Evolutionary conservation across 1,140 invertebrate species (phyloP).

Genomic region (Euwallacea fornicatus): DNA sequence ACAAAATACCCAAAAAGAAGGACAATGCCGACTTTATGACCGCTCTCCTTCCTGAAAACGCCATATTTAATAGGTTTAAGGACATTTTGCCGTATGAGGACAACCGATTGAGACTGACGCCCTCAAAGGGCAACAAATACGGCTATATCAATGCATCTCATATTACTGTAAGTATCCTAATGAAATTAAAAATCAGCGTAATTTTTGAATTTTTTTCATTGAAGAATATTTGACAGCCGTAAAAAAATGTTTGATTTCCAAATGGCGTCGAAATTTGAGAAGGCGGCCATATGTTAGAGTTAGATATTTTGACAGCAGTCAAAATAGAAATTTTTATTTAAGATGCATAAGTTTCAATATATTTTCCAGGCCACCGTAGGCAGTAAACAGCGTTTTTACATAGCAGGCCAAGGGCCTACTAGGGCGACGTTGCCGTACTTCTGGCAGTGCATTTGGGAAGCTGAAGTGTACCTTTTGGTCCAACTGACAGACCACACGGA

Average conservation of each 20-base stretch:
- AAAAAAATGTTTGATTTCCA: no score
- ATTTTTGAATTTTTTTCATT: no score
- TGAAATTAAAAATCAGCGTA: not conserved
- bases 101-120: conserved; percentile 76
- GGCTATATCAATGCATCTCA: conserved; percentile 92
- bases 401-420: conserved; percentile 77
- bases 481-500: conserved; percentile 73
- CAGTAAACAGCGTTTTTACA: conserved; percentile 77
- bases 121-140: conserved; percentile 75
- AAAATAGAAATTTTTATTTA: no score
- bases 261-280: no score
- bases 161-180: conserved; percentile 63
- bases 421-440: conserved; percentile 65
- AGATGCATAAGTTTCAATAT: no score
- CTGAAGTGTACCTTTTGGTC: conserved; percentile 76
- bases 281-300: no score
- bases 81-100: conserved; percentile 88
- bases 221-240: not conserved
- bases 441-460: conserved; percentile 89
- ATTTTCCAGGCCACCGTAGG: conserved; percentile 66
- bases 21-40: conserved; percentile 67
- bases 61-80: conserved; percentile 60
- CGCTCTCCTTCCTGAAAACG: conserved; percentile 68
- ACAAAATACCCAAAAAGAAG: conserved; percentile 80
- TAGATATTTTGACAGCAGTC: no score